Conservation (phyloP, 2,113 vertebrate genomes). For the Python bivittatus region DNA sequence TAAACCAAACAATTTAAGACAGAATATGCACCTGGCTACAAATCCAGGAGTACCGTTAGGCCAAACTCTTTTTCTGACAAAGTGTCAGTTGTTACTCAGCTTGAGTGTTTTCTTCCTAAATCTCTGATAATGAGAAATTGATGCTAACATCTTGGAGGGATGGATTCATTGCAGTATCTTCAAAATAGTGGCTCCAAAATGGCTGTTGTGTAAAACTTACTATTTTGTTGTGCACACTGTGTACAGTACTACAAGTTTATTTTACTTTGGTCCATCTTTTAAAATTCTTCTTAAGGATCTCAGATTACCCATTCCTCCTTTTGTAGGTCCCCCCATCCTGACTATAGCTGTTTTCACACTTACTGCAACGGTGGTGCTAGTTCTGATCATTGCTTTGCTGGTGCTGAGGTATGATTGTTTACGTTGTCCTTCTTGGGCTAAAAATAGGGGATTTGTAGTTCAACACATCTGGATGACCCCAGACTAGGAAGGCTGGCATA, state of each 20-base stretch:
- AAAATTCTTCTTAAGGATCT: conserved; percentile 17
- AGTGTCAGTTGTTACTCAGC: not conserved
- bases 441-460: not conserved
- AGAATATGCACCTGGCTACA: not conserved
- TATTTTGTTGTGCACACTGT: not conserved
- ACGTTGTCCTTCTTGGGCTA: conserved; percentile 24
- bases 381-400: conserved; percentile 85
- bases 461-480: not conserved
- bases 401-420: conserved; percentile 83
- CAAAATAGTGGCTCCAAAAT: not conserved
- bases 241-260: not conserved
- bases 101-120: not conserved
- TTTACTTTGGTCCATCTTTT: conserved; percentile 23
- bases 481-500: not conserved
- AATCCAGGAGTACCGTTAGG: not conserved
- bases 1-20: not conserved
- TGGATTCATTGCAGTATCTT: not conserved
- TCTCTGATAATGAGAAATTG: not conserved
- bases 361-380: conserved; percentile 78
- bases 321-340: conserved; percentile 73
- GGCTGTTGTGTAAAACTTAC: not conserved
- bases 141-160: not conserved
- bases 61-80: not conserved
- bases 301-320: conserved; percentile 43
- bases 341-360: conserved; percentile 86